Base-by-base conservation (phyloP, 1,140 invertebrate genomes). In the Contarinia nasturtii region DNA sequence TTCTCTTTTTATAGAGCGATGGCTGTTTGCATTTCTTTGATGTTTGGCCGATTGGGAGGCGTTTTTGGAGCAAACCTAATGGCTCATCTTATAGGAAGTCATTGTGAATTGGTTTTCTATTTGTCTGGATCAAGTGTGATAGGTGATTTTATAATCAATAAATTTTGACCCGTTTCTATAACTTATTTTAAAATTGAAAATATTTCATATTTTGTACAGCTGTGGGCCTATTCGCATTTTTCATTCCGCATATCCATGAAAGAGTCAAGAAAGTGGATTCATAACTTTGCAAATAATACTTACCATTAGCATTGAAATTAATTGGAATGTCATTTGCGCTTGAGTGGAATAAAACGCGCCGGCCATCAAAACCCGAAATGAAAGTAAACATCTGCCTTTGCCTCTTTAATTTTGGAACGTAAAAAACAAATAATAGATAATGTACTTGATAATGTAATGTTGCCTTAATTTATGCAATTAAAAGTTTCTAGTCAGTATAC, bases 11-110 rank as follows among this genome's bases (percentile, higher is more conserved):
- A 27, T 36, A 54, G 57, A 44, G 54, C 51, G 18, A 59, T 58
- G 55, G 58, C 58, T 11, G 50, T 60, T n/a, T 53, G 52, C 33
- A 20, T 58, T 10, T 47, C 55, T 3, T 46, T 60, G 33, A 54
- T 57, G 48, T 50, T 46, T 22, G 58, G 58, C 14, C 48, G 57
- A 33, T 33, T 59, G 1, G 56, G 56, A 10, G 50, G 51, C 10
- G 49, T 56, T 0, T 36, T 53, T 7, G 53, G 52, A 11, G 53
- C 52, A n/a, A 52, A 51, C 7, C 18, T 54, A 4, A 40, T 55
- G 3, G 55, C 54, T 2, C 40, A 50, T 38, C 46, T 58, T 5
- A 34, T 58, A 5, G 50, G 56, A 33, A 49, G 45, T 17, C 49
- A 56, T 48, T 58, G 55, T 45, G 46, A 45, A 15, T 51, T 44